Base-by-base conservation (phyloP, 92 coral and sea anemone species). In the Metridium senile region DNA sequence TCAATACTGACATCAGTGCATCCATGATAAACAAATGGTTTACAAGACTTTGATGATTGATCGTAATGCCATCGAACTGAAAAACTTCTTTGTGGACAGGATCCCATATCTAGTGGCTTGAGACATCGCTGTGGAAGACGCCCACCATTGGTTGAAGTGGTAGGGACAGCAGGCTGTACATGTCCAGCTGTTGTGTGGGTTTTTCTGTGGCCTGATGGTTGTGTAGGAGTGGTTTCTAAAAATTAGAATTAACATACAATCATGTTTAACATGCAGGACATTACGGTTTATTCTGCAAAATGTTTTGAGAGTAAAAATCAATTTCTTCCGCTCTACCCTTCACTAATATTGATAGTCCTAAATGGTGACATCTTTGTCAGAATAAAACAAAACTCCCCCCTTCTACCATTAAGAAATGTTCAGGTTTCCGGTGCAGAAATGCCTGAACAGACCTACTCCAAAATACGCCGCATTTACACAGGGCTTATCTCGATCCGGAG, bases 21-120 rank as follows among this genome's bases (percentile, higher is more conserved):
- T 0, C 99, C 97, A 49, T 79, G 74, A 80, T 84, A 95, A 22
- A 80, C 78, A 70, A 95, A 95, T 11, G 79, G 64, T 27, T 75
- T 30, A 56, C 99, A 95, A 13, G 73, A 58, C 66, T 70, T 79
- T 22, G 10, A 72, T 32, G 53, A 9, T 23, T 19, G 20, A 63
- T 85, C 77, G 58, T 84, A 95, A 72, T 84, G 51, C 95, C 95
- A 92, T 26, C 97, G 69, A 16, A 86, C 85, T 66, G 61, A 30
- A 53, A 73, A 75, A 45, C 84, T 76, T 30, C 58, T 32, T 34
- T 62, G 67, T 16, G 85, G 34, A 33, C 98, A 93, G 21, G 74
- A 75, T 32, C 97, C 98, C 26, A 20, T 54, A 26, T 75, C 64
- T 18, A 19, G 23, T 10, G 88, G 81, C 73, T 73, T 71, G 6